Conservation (phyloP, 2,113 vertebrate genomes). For the Cyanocitta stelleri region DNA sequence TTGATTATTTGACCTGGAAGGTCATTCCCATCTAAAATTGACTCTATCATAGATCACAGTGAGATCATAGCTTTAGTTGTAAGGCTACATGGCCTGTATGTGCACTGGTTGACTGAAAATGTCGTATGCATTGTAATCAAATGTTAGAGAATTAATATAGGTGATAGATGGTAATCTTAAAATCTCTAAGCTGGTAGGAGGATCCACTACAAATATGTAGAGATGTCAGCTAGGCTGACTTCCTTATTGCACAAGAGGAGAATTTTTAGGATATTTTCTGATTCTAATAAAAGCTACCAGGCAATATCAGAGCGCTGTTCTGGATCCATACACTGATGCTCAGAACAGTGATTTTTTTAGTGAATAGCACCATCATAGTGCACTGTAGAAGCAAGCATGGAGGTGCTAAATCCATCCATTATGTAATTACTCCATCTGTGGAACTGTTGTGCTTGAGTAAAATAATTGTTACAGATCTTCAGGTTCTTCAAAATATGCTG, state of each 20-base stretch:
- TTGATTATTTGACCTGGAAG: background rate
- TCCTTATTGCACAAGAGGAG: background rate
- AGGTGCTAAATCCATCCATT: background rate
- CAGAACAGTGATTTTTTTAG: background rate
- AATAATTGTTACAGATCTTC: background rate
- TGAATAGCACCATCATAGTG: background rate
- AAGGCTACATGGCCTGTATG: background rate
- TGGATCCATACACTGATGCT: background rate
- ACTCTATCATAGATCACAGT: background rate
- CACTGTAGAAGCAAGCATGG: background rate
- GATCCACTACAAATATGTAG: background rate
- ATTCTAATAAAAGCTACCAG: background rate
- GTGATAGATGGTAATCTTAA: background rate
- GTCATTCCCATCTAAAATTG: background rate
- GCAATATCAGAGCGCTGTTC: background rate
- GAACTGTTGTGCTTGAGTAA: background rate
- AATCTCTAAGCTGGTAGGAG: background rate
- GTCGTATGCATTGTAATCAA: background rate
- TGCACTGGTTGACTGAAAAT: background rate
- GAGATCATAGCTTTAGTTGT: background rate
- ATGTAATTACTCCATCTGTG: background rate
- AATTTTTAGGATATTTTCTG: background rate
- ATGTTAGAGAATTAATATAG: background rate
- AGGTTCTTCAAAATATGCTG: background rate
- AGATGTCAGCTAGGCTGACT: background rate